Evolutionary conservation across 2,113 vertebrate species (phyloP), one percentile per base, ranked within the genome.

Genomic region (Eulemur rufifrons): DNA sequence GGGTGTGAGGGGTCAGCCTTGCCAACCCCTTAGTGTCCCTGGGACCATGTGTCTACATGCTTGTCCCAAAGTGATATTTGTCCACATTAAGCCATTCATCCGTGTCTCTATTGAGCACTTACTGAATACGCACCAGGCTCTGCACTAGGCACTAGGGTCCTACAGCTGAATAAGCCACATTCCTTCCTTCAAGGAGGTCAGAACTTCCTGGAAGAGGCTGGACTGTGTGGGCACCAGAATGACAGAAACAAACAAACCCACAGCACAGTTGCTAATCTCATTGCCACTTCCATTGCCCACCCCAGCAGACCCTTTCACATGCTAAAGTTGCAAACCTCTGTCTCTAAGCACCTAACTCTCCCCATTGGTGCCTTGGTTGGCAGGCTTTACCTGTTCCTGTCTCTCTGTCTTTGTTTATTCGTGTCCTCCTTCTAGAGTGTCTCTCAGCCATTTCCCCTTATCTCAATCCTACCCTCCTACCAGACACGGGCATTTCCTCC

Each of bases 131-230:
- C 25, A 2, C 9, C 15, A n/a, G 39, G 23, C 15, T 27, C 25
- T 52, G 64, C 3, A 1, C 34, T 27, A 18, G 42, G 47, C 2
- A 0, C 39, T 39, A 25, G 39, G 47, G 23, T 34, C 11, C 34
- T 20, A 6, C 8, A n/a, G 32, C 27, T 32, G 14, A 56, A 3
- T 23, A 34, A 29, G 37, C n/a, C 3, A 2, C 8, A 6, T 17
- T 29, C 45, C 50, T 54, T 25, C 63, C 32, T 80, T 86, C n/a
- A 10, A 25, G 83, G 17, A 17, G 14, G 23, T 37, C 29, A 13
- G 34, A 20, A 47, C 42, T 42, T 83, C 52, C 69, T 37, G 12
- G 39, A 59, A 52, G 39, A 61, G 61, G 45, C 0, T 20, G 68
- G 20, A 14, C 32, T n/a, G 61, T 32, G 13, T 32, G 21, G 37